These are phyloP conservation scores for Peribatodes rhomboidaria DNA, from an alignment of 2,888 invertebrate genomes.

Conservation along the genomic window DNA sequence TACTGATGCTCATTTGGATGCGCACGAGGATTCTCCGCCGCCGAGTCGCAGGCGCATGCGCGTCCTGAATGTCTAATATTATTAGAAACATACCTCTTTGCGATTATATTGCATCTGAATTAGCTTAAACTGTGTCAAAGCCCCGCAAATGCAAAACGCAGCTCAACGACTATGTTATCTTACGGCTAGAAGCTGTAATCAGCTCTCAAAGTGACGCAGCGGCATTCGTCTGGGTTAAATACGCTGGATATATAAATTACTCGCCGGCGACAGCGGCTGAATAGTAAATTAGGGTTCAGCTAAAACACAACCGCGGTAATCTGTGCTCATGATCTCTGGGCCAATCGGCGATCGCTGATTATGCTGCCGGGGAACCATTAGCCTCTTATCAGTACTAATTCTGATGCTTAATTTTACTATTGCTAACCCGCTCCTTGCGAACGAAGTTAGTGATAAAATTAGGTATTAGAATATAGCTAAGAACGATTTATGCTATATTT, in stretches of 20 bases:
- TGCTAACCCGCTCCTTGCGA: background rate
- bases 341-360: slow-evolving; percentile 55
- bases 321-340: slow-evolving; percentile 54
- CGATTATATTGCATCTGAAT: slow-evolving; percentile 73
- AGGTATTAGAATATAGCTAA: too few relatives aligned
- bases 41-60: slow-evolving; percentile 62
- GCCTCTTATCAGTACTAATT: slow-evolving; percentile 48
- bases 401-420: slow-evolving; percentile 29
- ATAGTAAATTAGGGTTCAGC: slow-evolving; percentile 58
- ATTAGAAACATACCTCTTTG: slow-evolving; percentile 71
- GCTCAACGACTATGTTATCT: slow-evolving; percentile 54
- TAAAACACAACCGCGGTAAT: slow-evolving; percentile 53
- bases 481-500: too few relatives aligned
- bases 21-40: slow-evolving; percentile 63
- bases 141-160: slow-evolving; percentile 46
- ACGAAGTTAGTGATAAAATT: background rate
- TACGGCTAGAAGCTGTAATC: slow-evolving; percentile 53
- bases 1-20: slow-evolving; percentile 74
- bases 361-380: slow-evolving; percentile 51
- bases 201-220: slow-evolving; percentile 55
- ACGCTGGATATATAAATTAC: slow-evolving; percentile 57
- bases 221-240: slow-evolving; percentile 58
- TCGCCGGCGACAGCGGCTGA: slow-evolving; percentile 54
- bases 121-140: slow-evolving; percentile 74
- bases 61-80: slow-evolving; percentile 74